These are phyloP conservation scores for Macaca mulatta DNA, from an alignment of 2,113 vertebrate genomes.

Conservation along the genomic window DNA sequence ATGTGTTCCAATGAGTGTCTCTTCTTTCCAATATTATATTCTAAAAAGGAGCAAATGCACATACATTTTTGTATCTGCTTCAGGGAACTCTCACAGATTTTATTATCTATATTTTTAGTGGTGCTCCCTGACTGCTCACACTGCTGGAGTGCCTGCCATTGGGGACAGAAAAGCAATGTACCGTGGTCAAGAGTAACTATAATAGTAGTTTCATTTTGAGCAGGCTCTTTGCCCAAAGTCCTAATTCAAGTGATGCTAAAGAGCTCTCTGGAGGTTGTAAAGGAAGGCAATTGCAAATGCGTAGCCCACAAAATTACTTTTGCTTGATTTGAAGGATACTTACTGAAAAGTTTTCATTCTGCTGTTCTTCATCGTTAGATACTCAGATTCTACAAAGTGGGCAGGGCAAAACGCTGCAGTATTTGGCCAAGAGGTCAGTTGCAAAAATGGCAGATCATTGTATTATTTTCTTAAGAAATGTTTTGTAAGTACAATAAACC, in stretches of 20 bases:
- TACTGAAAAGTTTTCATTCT: slow-evolving; percentile 45
- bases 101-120: slow-evolving; percentile 52
- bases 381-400: background rate
- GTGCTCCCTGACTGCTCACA: slow-evolving; percentile 41
- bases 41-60: slow-evolving; percentile 42
- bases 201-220: slow-evolving; percentile 44
- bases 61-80: background rate
- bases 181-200: slow-evolving; percentile 65
- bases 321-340: slow-evolving; percentile 62
- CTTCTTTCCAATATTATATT: slow-evolving; percentile 21
- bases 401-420: background rate
- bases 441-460: slow-evolving; percentile 23
- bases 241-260: slow-evolving; percentile 71
- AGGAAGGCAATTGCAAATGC: slow-evolving; percentile 60
- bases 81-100: slow-evolving; percentile 49
- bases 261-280: slow-evolving; percentile 60
- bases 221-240: slow-evolving; percentile 72
- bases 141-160: slow-evolving; percentile 30
- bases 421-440: slow-evolving; percentile 7
- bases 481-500: background rate
- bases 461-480: slow-evolving; percentile 12
- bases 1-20: background rate
- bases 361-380: slow-evolving; percentile 40
- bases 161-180: slow-evolving; percentile 65
- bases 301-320: slow-evolving; percentile 54